Base-by-base conservation (phyloP, 2,797 vertebrate species). In the Naso thynnoides region DNA sequence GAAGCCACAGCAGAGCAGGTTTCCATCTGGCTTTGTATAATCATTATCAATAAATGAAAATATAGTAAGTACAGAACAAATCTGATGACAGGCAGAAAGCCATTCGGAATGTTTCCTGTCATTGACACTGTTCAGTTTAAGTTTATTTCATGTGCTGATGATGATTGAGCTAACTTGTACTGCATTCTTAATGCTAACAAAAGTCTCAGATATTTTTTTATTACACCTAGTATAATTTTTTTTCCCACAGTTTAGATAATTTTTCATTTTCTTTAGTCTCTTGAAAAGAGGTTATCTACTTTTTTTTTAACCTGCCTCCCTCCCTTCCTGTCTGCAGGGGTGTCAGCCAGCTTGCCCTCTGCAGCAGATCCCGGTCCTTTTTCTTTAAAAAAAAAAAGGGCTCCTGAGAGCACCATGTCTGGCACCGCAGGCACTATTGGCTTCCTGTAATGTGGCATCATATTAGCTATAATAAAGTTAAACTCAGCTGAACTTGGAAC, bases 351-450 rank as follows among this genome's bases (percentile, higher is more conserved):
- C 45, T 64, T 70, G 52, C 56, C 61, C 74, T 72, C 70, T 59
- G 65, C 70, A 78, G 59, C 59, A 66, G 49, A 79, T 80, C 33
- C 36, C 39, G n/a, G 74, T 84, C 56, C 82, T 84, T 57, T 82
- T 76, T 86, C 64, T 9, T n/a, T n/a, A n/a, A n/a, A n/a, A n/a
- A n/a, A 36, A 50, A 86, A 78, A 86, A 76, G 58, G 79, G 72
- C 50, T 19, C 7, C 61, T 14, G 56, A 83, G 44, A 84, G 67
- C 66, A 29, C 65, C 49, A 24, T 38, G 73, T 81, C 54, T 81
- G 49, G 41, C 79, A 36, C 45, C 26, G 10, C 59, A 55, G 73
- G 60, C 52, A 38, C 41, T 56, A 11, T 15, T 10, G 5, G 39
- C 50, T 62, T 64, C 42, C 39, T 54, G 56, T 63, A 76, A 84